phyloP scores from a whole-genome alignment of 2,113 vertebrate genomes.

The Oryzias melastigma region DNA sequence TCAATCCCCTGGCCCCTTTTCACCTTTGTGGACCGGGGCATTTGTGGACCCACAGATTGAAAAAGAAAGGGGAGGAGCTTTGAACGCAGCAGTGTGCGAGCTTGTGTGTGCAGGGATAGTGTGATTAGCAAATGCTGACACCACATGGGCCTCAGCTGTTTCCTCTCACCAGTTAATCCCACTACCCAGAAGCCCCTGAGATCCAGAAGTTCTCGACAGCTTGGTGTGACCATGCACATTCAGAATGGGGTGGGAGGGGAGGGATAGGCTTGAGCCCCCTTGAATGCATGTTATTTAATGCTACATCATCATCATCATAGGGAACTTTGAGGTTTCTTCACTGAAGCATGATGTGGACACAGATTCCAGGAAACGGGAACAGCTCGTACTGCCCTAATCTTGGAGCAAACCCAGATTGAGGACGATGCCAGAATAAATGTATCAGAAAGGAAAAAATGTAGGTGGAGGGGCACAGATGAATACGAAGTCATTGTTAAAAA shows the following conservation, averaged over 20 bases:
- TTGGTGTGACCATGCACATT: constrained; percentile 57
- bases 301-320: constrained; percentile 60
- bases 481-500: too few relatives aligned
- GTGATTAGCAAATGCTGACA: constrained; percentile 73
- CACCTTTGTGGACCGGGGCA: constrained; percentile 59
- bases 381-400: not conserved
- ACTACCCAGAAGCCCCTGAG: constrained; percentile 52
- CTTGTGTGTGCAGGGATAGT: constrained; percentile 32
- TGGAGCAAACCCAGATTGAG: not conserved
- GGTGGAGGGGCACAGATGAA: too few relatives aligned
- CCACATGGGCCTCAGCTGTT: constrained; percentile 73
- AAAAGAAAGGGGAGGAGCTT: constrained; percentile 43
- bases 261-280: constrained; percentile 31
- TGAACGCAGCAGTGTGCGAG: constrained; percentile 25
- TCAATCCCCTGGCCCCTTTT: constrained; percentile 36
- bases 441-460: not conserved
- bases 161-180: constrained; percentile 73
- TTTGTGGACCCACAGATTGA: constrained; percentile 60
- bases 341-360: constrained; percentile 13
- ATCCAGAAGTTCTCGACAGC: constrained; percentile 56
- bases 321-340: constrained; percentile 60
- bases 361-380: constrained; percentile 39
- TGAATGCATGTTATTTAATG: constrained; percentile 31
- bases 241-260: constrained; percentile 14
- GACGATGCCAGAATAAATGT: not conserved